Conservation (phyloP, 2,113 vertebrate species). For the Megatriorchis doriae region DNA sequence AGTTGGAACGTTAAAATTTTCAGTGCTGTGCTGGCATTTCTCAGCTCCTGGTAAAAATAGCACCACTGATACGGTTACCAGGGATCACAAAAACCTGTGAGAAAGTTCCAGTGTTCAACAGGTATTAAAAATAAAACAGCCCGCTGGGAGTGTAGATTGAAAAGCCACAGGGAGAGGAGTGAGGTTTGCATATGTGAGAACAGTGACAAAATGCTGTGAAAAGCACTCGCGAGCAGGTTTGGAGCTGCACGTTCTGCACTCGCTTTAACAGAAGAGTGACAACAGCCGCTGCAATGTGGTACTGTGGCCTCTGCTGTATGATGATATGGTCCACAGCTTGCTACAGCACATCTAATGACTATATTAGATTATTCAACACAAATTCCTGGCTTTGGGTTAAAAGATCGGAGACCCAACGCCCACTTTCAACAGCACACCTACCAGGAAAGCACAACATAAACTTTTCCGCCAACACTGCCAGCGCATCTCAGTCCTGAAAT, state of each 20-base stretch:
- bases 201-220: neutral
- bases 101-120: neutral
- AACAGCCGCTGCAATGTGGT: accelerated
- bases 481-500: accelerated
- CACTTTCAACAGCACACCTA: accelerated
- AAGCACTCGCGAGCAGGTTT: neutral
- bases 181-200: neutral
- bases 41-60: conserved; percentile 10
- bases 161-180: neutral
- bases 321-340: neutral
- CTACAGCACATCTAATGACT: accelerated
- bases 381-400: too few relatives aligned
- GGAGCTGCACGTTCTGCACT: neutral
- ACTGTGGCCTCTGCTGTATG: accelerated
- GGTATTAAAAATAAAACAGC: neutral
- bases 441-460: neutral
- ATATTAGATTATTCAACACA: accelerated
- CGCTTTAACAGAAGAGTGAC: accelerated
- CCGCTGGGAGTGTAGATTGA: neutral
- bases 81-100: neutral
- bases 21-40: conserved; percentile 10
- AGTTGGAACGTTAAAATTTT: neutral
- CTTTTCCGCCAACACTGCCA: too few relatives aligned
- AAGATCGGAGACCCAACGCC: accelerated
- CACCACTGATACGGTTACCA: neutral